These are phyloP conservation scores for Octomys mimax DNA, from an alignment of 2,797 vertebrate genomes.

Conservation along the genomic window DNA sequence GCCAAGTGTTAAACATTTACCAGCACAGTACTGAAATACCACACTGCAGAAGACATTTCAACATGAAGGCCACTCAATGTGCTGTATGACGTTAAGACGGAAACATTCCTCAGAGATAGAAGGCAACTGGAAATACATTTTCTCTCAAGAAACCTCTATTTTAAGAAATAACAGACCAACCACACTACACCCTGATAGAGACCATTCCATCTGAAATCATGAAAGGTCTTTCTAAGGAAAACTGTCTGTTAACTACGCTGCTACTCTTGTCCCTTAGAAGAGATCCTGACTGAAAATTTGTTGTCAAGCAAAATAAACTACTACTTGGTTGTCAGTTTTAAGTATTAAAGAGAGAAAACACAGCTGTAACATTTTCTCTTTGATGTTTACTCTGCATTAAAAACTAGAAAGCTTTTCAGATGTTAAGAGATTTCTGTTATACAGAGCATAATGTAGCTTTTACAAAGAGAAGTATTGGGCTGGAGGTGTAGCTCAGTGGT, in stretches of 20 bases:
- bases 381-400: conserved; percentile 40
- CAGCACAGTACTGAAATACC: background rate
- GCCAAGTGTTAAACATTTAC: background rate
- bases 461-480: conserved; percentile 16
- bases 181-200: background rate
- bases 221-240: background rate
- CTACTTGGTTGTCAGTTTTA: background rate
- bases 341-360: conserved; percentile 9
- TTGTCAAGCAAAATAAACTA: conserved; percentile 39
- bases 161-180: background rate
- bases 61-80: conserved; percentile 31
- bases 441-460: background rate
- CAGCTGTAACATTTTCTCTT: conserved; percentile 22
- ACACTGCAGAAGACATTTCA: conserved; percentile 24
- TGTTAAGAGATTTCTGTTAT: conserved; percentile 2
- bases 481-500: background rate
- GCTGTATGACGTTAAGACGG: conserved; percentile 29
- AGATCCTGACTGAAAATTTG: conserved; percentile 2
- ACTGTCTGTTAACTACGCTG: background rate
- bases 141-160: background rate
- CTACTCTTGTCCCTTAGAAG: background rate
- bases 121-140: conserved; percentile 36
- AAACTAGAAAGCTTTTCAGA: conserved; percentile 51
- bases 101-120: conserved; percentile 41
- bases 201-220: background rate